Percentiles rank a stretch among this genome's conserved stretches.
phyloP scores from a whole-genome alignment of 2,888 invertebrate genomes.

The Brachyptera putata region DNA sequence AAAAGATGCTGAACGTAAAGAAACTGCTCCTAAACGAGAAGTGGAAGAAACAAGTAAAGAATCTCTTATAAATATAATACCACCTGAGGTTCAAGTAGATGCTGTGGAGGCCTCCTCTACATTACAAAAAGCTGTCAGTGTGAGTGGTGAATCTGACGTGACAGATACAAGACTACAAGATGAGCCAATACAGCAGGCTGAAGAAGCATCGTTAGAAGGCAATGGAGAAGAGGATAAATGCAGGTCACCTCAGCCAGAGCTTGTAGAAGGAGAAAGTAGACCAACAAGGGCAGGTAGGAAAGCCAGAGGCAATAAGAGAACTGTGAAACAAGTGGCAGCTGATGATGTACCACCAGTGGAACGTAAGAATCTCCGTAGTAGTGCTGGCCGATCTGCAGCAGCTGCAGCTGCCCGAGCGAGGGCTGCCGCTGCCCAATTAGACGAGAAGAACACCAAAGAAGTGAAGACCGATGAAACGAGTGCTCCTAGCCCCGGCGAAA shows the following conservation, averaged over 20 bases:
- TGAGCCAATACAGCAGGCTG: neutral
- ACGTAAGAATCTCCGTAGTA: slow-evolving; percentile 56
- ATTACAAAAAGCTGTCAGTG: slow-evolving; percentile 25
- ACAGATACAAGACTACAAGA: neutral
- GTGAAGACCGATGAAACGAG: slow-evolving; percentile 13
- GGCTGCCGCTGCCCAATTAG: slow-evolving; percentile 41
- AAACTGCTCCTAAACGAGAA: slow-evolving; percentile 12
- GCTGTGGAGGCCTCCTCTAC: slow-evolving; percentile 29
- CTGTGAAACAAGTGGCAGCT: slow-evolving; percentile 37
- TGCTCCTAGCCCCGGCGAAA: slow-evolving; percentile 17
- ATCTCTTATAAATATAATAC: neutral
- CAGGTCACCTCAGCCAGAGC: neutral
- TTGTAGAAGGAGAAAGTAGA: slow-evolving; percentile 32
- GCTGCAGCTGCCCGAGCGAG: slow-evolving; percentile 51
- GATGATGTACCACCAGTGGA: slow-evolving; percentile 54
- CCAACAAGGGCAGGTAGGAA: slow-evolving; percentile 41
- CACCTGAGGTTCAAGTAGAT: neutral
- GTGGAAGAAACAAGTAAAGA: slow-evolving; percentile 21
- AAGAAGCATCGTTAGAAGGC: no score
- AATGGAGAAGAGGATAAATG: slow-evolving; percentile 3
- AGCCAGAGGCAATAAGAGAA: slow-evolving; percentile 40
- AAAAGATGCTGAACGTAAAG: slow-evolving; percentile 23
- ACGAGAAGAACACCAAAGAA: slow-evolving; percentile 27
- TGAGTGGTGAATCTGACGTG: slow-evolving; percentile 16
- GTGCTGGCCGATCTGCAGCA: slow-evolving; percentile 64